A percentile compares a stretch with the other conserved stretches of the same genome.
Evolutionary conservation across 1,140 invertebrate species (phyloP).

Genomic region (Zophobas morio): DNA sequence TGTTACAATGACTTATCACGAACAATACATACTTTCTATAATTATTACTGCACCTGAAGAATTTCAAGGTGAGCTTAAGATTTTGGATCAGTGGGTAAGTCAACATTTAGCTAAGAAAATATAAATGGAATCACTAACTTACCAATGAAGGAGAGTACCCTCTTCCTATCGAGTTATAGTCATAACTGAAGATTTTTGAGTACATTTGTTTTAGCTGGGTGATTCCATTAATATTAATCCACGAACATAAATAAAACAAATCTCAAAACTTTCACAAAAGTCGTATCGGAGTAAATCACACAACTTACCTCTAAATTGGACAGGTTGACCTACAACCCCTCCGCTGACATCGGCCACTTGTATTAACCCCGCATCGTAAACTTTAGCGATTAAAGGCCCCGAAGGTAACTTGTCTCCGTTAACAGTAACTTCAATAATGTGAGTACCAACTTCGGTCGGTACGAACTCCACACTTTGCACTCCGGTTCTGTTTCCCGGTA

Average conservation of each 20-base stretch:
- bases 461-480: constrained; percentile 92
- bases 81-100: not conserved
- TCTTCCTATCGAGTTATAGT: not conserved
- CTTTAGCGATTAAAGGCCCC: constrained; percentile 91
- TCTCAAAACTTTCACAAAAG: constrained; percentile 36
- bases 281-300: not conserved
- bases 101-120: not conserved
- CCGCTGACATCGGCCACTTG: constrained; percentile 93
- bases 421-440: constrained; percentile 87
- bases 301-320: constrained; percentile 89
- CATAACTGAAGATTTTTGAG: constrained; percentile 3
- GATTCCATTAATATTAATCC: constrained; percentile 29
- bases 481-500: constrained; percentile 81
- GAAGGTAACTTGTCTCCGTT: constrained; percentile 89
- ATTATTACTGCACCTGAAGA: constrained; percentile 41
- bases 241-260: constrained; percentile 11
- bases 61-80: constrained; percentile 36
- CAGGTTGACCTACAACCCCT: constrained; percentile 91
- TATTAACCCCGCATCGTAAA: constrained; percentile 92
- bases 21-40: constrained; percentile 44
- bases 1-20: constrained; percentile 36
- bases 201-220: not conserved
- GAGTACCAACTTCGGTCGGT: constrained; percentile 92
- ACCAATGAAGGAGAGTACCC: constrained; percentile 10
- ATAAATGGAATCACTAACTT: not conserved